Conservation (phyloP, 1,140 invertebrate species). For the Bombus waltoni region DNA sequence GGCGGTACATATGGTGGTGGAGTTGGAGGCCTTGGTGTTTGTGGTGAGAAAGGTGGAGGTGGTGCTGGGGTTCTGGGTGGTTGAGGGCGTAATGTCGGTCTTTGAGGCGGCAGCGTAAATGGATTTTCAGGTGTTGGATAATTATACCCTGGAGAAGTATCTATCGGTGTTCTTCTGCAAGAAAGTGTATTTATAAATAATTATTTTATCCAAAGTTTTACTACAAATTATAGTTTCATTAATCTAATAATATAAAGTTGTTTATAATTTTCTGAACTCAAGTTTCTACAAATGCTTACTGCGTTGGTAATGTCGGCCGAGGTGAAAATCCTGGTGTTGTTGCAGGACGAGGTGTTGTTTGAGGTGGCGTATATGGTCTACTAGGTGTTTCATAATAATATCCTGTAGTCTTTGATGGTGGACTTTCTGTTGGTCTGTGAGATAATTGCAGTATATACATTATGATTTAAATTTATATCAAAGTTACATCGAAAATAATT, state of each 20-base stretch:
- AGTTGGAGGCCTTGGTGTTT: background rate
- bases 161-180: background rate
- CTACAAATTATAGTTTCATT: background rate
- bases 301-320: background rate
- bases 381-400: conserved; percentile 50
- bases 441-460: background rate
- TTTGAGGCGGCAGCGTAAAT: background rate
- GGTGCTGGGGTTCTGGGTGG: conserved; percentile 9
- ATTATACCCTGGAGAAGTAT: background rate
- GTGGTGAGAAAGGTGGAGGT: conserved; percentile 45
- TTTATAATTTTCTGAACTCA: background rate
- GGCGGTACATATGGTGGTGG: background rate
- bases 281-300: background rate
- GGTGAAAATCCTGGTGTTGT: background rate
- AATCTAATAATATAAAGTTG: background rate
- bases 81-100: background rate
- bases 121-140: background rate
- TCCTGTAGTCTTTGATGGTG: conserved; percentile 20
- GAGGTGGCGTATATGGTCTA: conserved; percentile 3
- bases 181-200: background rate
- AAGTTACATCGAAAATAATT: background rate
- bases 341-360: background rate
- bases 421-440: conserved; percentile 16
- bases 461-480: background rate
- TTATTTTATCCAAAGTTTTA: background rate